These are phyloP conservation scores for Scolanthus callimorphus DNA, from an alignment of 92 coral and sea anemone genomes.

Conservation along the genomic window DNA sequence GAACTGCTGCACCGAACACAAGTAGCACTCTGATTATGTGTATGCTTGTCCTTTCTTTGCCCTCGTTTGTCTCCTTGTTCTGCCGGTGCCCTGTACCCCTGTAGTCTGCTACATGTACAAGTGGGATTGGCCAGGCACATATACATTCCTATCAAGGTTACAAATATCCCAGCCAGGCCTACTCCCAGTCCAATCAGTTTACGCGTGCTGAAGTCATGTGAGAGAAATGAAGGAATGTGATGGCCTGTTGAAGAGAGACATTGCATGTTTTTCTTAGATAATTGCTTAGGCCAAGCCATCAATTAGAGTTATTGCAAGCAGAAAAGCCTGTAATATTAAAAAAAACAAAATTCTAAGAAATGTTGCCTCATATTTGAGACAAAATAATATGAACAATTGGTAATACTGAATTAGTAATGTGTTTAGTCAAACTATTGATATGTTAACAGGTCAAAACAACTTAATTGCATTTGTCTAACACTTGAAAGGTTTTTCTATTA, in stretches of 20 bases:
- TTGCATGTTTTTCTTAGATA: too few relatives aligned
- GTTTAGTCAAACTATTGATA: neutral
- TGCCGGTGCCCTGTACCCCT: conserved; percentile 36
- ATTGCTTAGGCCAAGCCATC: too few relatives aligned
- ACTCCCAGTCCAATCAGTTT: conserved; percentile 48
- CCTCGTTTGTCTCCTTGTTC: neutral
- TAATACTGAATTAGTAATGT: neutral
- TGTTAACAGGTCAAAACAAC: too few relatives aligned
- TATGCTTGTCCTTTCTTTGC: conserved; percentile 4
- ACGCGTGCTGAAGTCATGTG: conserved; percentile 12
- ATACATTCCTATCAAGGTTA: conserved; percentile 30
- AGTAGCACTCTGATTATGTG: conserved; percentile 6
- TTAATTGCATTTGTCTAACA: too few relatives aligned
- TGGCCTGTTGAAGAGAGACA: too few relatives aligned
- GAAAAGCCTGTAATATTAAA: neutral
- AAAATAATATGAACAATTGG: neutral
- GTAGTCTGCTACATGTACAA: conserved; percentile 20
- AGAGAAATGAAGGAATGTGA: conserved; percentile 11
- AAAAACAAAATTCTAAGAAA: neutral
- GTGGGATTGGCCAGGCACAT: conserved; percentile 47
- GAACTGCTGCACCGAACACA: conserved; percentile 8
- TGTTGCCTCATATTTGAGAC: too few relatives aligned
- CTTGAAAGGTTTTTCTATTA: too few relatives aligned
- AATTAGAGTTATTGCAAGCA: too few relatives aligned
- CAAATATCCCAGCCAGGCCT: conserved; percentile 56